Conservation (phyloP, 1,140 invertebrate genomes). For the Zaprionus ornatus region DNA sequence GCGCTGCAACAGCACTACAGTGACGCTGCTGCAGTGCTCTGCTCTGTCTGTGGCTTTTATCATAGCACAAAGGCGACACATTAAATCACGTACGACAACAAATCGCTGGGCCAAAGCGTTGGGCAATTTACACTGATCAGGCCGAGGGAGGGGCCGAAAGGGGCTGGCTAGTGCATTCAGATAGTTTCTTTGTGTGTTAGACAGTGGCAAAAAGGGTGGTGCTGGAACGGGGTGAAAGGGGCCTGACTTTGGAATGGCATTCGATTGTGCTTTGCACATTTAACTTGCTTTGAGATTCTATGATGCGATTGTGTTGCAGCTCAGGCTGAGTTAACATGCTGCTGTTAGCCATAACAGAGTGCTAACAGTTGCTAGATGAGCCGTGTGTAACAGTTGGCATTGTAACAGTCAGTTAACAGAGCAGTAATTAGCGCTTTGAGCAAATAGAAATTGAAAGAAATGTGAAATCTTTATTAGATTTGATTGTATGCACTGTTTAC, state of each 20-base stretch:
- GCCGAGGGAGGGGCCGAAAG: background rate
- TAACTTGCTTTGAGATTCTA: background rate
- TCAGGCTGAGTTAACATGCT: background rate
- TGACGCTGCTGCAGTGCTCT: constrained; percentile 12
- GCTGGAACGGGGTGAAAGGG: background rate
- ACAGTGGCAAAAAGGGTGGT: background rate
- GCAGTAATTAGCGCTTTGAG: background rate
- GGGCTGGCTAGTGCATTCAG: background rate
- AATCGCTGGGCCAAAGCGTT: constrained; percentile 13
- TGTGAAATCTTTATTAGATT: too few species aligned
- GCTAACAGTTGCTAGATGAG: too few species aligned
- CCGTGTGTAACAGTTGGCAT: background rate
- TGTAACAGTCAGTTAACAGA: background rate
- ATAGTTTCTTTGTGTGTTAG: constrained; percentile 2
- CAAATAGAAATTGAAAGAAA: too few species aligned
- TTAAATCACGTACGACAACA: constrained; percentile 68
- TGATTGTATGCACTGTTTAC: background rate
- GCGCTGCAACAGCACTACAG: constrained; percentile 20
- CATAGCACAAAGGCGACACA: constrained; percentile 62
- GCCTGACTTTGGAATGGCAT: constrained; percentile 1
- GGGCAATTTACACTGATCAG: background rate
- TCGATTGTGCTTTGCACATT: constrained; percentile 2
- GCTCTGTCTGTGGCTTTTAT: constrained; percentile 34
- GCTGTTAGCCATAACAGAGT: background rate
- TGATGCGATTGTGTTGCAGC: background rate